Base-by-base conservation (phyloP, 2,888 invertebrate genomes). In the Gryllus longicercus region DNA sequence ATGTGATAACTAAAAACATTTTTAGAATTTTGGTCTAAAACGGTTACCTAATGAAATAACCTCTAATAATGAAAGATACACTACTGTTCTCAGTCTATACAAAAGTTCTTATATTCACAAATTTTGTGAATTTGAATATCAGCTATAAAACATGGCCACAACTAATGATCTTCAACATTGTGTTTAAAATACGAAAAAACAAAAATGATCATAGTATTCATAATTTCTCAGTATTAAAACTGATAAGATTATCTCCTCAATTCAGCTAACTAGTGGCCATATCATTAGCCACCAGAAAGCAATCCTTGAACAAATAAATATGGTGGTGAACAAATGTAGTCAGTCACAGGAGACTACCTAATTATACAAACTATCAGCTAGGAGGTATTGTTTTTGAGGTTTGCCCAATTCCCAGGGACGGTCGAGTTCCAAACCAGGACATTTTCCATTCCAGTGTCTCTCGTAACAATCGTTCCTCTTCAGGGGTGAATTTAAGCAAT, bases 381-480 rank as follows among this genome's bases (percentile, higher is more conserved):
- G 90, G 89, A 82, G 89, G 89, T 84, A 90, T 89, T 14, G 90
- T 89, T 85, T 89, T 89, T 38, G 90, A 88, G 82, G 88, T 89
- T 84, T 87, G 8, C 87, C 88, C 84, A 88, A 86, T 88, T 88
- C 89, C 82, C 86, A 87, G 81, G 87, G 85, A 80, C n/a, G 87
- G 93, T 87, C 88, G 88, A 16, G 89, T 87, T 4, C 91, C 91
- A 86, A 92, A 93, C 93, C 93, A 93, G 11, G 92, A 93, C 90
- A 90, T 92, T 85, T 91, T 92, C 92, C 92, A 93, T 83, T 93
- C 92, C 81, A 95, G 86, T 0, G 95, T 95, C 84, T 95, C 94
- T 79, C 94, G 91, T 11, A 97, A 89, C 12, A 96, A 87, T 84
- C 93, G 92, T 85, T 97, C 96, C 87, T 97, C 97, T 85, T 96